Percentiles rank a stretch among this genome's conserved stretches.
Evolutionary conservation across 2,888 invertebrate genomes (phyloP).

Genomic region (Unio delphinus): DNA sequence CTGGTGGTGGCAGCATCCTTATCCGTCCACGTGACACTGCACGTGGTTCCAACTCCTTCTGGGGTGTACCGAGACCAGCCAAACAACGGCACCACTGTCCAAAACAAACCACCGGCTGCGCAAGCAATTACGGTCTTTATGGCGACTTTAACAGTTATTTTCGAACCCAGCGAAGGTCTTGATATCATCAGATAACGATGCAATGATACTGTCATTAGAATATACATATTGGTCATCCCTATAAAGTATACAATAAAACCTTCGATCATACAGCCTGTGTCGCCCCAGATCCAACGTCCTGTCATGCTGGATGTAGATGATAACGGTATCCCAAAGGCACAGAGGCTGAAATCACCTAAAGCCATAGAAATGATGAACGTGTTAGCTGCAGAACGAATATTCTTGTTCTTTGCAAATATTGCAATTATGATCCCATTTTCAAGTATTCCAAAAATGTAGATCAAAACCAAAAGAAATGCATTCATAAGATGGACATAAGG

Average conservation of each 20-base stretch:
- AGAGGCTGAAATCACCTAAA: conserved; percentile 37
- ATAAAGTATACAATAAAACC: conserved; percentile 34
- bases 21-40: conserved; percentile 41
- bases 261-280: conserved; percentile 20
- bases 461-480: conserved; percentile 2
- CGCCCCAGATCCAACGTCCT: conserved; percentile 25
- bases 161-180: conserved; percentile 19
- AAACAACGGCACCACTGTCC: conserved; percentile 36
- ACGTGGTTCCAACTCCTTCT: conserved; percentile 37
- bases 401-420: conserved; percentile 34
- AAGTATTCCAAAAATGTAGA: conserved; percentile 18
- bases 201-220: conserved; percentile 29
- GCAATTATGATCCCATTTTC: conserved; percentile 30
- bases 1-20: conserved; percentile 18
- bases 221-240: conserved; percentile 25
- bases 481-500: too few species aligned
- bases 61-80: conserved; percentile 39
- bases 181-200: conserved; percentile 33
- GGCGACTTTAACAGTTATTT: conserved; percentile 26
- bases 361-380: conserved; percentile 41
- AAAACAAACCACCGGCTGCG: conserved; percentile 24
- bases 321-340: conserved; percentile 1
- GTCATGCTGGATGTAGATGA: conserved; percentile 11
- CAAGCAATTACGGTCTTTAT: conserved; percentile 19
- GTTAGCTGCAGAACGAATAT: conserved; percentile 40